These are phyloP conservation scores for Trichoplusia ni DNA, from an alignment of 1,140 invertebrate genomes.

Conservation along the genomic window DNA sequence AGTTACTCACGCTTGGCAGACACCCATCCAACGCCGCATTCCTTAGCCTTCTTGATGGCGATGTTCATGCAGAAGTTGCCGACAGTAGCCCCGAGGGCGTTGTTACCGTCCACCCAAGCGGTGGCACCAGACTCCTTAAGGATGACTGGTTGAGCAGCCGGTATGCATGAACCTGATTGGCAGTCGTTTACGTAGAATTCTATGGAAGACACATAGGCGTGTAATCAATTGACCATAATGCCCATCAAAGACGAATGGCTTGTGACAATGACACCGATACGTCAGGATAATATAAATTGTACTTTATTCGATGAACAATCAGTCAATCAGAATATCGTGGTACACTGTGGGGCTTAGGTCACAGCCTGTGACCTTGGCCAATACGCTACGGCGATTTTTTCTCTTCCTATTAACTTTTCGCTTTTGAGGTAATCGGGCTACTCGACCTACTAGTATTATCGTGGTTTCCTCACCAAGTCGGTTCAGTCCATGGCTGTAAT, in stretches of 20 bases:
- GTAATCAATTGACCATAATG: too few species aligned
- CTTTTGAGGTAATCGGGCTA: too few species aligned
- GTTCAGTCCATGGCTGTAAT: constrained; percentile 96
- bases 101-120: constrained; percentile 92
- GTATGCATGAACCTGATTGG: constrained; percentile 76
- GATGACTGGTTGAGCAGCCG: constrained; percentile 83
- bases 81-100: constrained; percentile 92
- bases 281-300: too few species aligned
- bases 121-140: constrained; percentile 89
- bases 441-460: too few species aligned
- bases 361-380: too few species aligned
- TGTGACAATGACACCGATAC: too few species aligned
- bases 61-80: constrained; percentile 95
- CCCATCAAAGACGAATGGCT: too few species aligned
- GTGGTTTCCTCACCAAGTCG: constrained; percentile 87
- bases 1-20: constrained; percentile 84
- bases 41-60: constrained; percentile 92
- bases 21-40: constrained; percentile 94
- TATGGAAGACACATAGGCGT: constrained; percentile 45
- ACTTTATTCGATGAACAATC: too few species aligned
- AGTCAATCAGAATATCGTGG: too few species aligned
- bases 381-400: too few species aligned
- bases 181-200: constrained; percentile 87
- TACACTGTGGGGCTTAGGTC: too few species aligned
- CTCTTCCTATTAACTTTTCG: too few species aligned